Evolutionary conservation across 2,113 vertebrate species (phyloP).

Genomic region (Myanophis thanlyinensis): DNA sequence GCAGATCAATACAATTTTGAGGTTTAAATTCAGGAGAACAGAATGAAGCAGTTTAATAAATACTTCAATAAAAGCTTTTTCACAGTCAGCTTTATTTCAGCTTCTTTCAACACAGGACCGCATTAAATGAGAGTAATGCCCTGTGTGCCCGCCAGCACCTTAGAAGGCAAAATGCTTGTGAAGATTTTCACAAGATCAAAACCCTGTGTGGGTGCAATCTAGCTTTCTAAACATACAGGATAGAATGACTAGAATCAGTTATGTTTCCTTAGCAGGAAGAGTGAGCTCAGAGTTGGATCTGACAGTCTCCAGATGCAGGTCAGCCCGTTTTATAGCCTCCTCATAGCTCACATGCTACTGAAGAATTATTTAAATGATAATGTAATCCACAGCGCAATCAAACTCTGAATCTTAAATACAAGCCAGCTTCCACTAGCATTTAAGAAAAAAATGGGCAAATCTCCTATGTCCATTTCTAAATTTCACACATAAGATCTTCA

Average conservation of each 20-base stretch:
- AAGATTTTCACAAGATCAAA: background rate
- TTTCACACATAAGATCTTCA: background rate
- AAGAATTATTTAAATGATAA: background rate
- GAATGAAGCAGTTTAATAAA: background rate
- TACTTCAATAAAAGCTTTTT: background rate
- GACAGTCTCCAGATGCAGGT: constrained; percentile 66
- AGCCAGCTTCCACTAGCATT: background rate
- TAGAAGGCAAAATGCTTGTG: background rate
- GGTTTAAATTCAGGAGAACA: background rate
- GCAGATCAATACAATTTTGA: background rate
- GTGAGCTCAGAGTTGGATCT: constrained; percentile 81
- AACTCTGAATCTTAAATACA: background rate
- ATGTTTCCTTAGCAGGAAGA: background rate
- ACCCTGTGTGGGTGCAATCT: background rate
- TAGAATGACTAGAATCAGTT: background rate
- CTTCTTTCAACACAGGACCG: background rate
- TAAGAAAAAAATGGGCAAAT: background rate
- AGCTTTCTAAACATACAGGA: background rate
- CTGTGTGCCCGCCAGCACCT: background rate
- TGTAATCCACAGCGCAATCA: background rate
- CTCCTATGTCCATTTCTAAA: background rate
- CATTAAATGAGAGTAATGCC: background rate
- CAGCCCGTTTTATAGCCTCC: constrained; percentile 65
- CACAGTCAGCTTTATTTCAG: background rate
- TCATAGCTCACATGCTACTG: constrained; percentile 62